Evolutionary conservation across 2,888 invertebrate genomes (phyloP).

Genomic region (Petrolisthes cinctipes): DNA sequence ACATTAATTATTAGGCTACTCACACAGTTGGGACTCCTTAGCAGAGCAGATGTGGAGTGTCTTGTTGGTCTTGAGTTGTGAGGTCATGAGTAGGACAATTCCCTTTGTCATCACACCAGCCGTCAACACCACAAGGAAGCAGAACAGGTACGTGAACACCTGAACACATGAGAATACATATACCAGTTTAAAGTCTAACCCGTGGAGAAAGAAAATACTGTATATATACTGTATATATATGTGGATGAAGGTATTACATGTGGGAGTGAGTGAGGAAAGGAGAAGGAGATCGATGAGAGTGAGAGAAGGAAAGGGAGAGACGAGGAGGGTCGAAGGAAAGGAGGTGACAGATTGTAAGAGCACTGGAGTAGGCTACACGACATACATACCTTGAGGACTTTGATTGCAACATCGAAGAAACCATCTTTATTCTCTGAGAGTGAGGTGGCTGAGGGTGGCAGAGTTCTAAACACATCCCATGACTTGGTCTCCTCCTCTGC

Average conservation of each 20-base stretch:
- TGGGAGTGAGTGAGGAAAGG: neutral
- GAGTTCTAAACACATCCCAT: neutral
- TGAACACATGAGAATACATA: neutral
- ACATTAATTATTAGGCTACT: no score
- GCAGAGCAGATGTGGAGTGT: neutral
- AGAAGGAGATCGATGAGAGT: neutral
- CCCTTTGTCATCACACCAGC: neutral
- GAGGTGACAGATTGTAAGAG: neutral
- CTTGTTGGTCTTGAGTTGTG: neutral
- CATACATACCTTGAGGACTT: neutral
- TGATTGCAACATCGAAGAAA: conserved; percentile 1
- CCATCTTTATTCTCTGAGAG: neutral
- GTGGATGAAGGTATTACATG: neutral
- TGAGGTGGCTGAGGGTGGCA: neutral
- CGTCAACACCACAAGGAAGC: neutral
- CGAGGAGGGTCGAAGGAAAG: neutral
- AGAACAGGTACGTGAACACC: neutral
- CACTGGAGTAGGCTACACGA: neutral
- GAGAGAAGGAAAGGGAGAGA: conserved; percentile 7
- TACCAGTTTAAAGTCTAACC: no score
- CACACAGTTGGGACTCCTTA: neutral
- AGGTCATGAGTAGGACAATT: neutral
- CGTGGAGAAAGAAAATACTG: no score
- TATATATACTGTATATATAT: no score
- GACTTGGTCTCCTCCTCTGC: neutral